phyloP scores from a whole-genome alignment of 2,888 invertebrate species.

The Polydrusus pterygomalis region DNA sequence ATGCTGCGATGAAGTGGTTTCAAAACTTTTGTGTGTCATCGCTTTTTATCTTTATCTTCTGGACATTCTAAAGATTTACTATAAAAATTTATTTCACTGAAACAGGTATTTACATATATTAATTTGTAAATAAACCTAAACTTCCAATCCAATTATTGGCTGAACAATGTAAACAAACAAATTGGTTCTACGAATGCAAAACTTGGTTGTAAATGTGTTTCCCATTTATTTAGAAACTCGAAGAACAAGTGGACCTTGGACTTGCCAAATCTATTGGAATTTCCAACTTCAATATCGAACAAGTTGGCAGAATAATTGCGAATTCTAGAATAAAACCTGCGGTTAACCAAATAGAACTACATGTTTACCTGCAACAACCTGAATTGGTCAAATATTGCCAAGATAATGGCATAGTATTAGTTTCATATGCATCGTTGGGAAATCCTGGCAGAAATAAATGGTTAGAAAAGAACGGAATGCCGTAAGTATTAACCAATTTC shows the following conservation, averaged over 20 bases:
- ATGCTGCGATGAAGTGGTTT: no score
- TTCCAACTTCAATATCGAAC: conserved; percentile 56
- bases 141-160: no score
- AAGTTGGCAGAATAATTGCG: conserved; percentile 49
- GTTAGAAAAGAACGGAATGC: conserved; percentile 23
- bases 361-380: conserved; percentile 73
- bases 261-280: conserved; percentile 34
- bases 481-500: conserved; percentile 20
- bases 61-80: no score
- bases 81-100: no score
- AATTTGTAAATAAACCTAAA: no score
- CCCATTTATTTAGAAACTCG: conserved; percentile 62
- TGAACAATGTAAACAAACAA: no score
- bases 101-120: no score
- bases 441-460: conserved; percentile 71
- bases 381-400: conserved; percentile 61
- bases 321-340: conserved; percentile 75
- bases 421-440: conserved; percentile 72
- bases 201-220: no score
- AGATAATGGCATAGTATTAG: conserved; percentile 49
- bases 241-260: conserved; percentile 76
- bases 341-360: conserved; percentile 78
- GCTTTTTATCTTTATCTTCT: no score
- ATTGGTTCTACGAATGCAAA: no score
- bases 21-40: no score